Evolutionary conservation across 2,797 vertebrate species (phyloP).

Genomic region (Acipenser oxyrinchus): DNA sequence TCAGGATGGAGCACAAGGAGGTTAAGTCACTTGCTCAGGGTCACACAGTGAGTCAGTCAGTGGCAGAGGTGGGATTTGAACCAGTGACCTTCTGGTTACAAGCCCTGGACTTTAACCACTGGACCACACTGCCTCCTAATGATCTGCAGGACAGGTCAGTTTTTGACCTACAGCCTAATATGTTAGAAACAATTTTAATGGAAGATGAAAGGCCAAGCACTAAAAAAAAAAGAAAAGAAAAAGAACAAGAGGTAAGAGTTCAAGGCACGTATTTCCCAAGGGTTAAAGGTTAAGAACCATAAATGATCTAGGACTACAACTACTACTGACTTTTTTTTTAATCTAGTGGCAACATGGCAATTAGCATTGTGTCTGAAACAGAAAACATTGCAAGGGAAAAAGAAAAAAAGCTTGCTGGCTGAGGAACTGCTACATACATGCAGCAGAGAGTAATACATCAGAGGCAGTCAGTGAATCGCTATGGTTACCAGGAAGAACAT

Average conservation of each 20-base stretch:
- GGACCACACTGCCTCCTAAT: background rate
- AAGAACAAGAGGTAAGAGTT: conserved; percentile 49
- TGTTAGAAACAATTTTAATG: too few relatives aligned
- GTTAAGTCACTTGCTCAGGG: too few relatives aligned
- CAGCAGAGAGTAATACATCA: conserved; percentile 53
- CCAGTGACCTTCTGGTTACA: too few relatives aligned
- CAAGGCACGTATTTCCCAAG: conserved; percentile 50
- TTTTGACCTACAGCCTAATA: too few relatives aligned
- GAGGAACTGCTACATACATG: conserved; percentile 39
- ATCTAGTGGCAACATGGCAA: conserved; percentile 5
- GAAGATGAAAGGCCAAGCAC: conserved; percentile 26
- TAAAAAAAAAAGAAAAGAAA: conserved; percentile 21
- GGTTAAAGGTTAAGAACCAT: too few relatives aligned
- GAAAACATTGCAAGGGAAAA: conserved; percentile 40
- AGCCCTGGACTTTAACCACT: too few relatives aligned
- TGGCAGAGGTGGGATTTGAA: too few relatives aligned
- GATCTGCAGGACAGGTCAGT: too few relatives aligned
- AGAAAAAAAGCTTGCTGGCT: conserved; percentile 16
- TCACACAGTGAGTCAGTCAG: too few relatives aligned
- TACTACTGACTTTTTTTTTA: conserved; percentile 40
- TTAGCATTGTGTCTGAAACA: conserved; percentile 42
- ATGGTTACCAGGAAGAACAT: conserved; percentile 64
- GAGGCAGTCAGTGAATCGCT: conserved; percentile 52
- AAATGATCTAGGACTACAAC: conserved; percentile 29
- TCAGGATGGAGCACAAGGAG: too few relatives aligned